A percentile compares a stretch with the other conserved stretches of the same genome.
Evolutionary conservation across 1,140 invertebrate genomes (phyloP).

Genomic region (Anadara kagoshimensis): DNA sequence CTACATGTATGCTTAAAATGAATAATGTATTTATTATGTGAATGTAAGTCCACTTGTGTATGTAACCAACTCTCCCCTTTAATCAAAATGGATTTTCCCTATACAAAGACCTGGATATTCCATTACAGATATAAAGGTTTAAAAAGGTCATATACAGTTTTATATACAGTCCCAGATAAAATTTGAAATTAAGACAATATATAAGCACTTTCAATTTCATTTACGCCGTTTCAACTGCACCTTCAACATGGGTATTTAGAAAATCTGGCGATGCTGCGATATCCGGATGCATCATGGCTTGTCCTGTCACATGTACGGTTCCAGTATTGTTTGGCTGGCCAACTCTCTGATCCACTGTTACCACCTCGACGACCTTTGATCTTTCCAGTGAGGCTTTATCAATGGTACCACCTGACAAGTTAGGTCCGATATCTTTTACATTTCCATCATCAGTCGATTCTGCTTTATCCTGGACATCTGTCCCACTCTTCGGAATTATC

Average conservation of each 20-base stretch:
- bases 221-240: conserved; percentile 20
- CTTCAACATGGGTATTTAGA: conserved; percentile 1
- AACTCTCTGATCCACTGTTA: conserved; percentile 35
- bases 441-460: not conserved
- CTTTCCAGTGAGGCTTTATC: not conserved
- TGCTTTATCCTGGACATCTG: conserved; percentile 6
- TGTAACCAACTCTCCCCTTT: no score
- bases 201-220: no score
- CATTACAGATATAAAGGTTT: not conserved
- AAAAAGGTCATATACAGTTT: not conserved
- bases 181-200: no score
- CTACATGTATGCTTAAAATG: not conserved
- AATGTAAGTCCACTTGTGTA: no score
- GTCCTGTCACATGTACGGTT: not conserved
- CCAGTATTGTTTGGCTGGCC: conserved; percentile 19
- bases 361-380: conserved; percentile 27
- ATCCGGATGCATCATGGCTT: conserved; percentile 30
- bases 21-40: no score
- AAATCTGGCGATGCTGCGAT: conserved; percentile 29
- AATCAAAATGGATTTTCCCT: no score
- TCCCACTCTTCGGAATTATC: conserved; percentile 8
- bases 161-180: no score
- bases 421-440: conserved; percentile 11
- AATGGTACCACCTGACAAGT: not conserved
- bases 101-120: not conserved